These are phyloP conservation scores for Eugnorisma glareosa DNA, from an alignment of 2,888 invertebrate species.

Conservation along the genomic window DNA sequence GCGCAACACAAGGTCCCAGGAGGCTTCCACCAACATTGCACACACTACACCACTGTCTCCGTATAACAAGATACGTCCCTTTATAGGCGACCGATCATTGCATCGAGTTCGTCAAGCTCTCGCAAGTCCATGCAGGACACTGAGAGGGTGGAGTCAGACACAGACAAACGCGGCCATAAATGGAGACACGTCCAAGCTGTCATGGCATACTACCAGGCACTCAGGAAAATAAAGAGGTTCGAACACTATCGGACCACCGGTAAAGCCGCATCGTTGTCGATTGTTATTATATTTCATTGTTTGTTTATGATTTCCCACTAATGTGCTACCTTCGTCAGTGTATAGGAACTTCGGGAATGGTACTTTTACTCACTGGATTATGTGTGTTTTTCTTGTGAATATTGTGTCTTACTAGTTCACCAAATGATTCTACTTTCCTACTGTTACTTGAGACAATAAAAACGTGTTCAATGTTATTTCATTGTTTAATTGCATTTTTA, in stretches of 20 bases:
- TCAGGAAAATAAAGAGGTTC: slow-evolving; percentile 97
- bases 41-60: slow-evolving; percentile 76
- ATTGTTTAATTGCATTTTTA: slow-evolving; percentile 82
- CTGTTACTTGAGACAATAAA: slow-evolving; percentile 80
- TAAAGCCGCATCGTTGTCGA: slow-evolving; percentile 84
- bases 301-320: slow-evolving; percentile 86
- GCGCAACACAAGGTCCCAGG: slow-evolving; percentile 70
- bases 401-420: slow-evolving; percentile 87
- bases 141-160: slow-evolving; percentile 83
- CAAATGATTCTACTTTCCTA: slow-evolving; percentile 83
- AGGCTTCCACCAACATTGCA: slow-evolving; percentile 74
- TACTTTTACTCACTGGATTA: slow-evolving; percentile 84
- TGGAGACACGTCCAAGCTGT: slow-evolving; percentile 97
- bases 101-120: slow-evolving; percentile 88
- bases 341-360: slow-evolving; percentile 88
- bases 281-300: slow-evolving; percentile 81
- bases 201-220: slow-evolving; percentile 97
- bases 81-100: slow-evolving; percentile 90
- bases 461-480: slow-evolving; percentile 79
- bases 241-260: slow-evolving; percentile 79
- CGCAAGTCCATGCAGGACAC: slow-evolving; percentile 87
- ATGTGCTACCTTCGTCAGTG: slow-evolving; percentile 87
- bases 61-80: slow-evolving; percentile 86
- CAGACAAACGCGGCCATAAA: slow-evolving; percentile 92
- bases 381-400: slow-evolving; percentile 88